Base-by-base conservation (phyloP, 2,797 vertebrate genomes). In the Discoglossus pictus region DNA sequence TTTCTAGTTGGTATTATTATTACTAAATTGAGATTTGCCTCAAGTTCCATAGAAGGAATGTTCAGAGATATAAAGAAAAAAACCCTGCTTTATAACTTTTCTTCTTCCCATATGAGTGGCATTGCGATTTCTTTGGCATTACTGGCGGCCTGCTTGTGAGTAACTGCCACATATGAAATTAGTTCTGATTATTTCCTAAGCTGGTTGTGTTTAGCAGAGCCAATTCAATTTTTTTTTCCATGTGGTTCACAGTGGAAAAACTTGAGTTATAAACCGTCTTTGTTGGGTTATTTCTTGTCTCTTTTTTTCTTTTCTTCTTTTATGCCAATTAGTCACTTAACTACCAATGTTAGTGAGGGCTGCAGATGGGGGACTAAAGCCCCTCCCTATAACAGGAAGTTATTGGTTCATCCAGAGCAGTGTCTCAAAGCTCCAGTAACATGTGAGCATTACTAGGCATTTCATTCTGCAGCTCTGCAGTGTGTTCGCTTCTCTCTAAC, bases 231-330 rank as follows among this genome's bases (percentile, higher is more conserved):
- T n/a, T n/a, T 73, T 82, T 82, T 86, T 84, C 82, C 80, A 78
- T 86, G 88, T 13, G 82, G 86, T 76, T 90, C 87, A 87, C 81
- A 34, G 80, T 85, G 88, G 86, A 90, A 90, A 88, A 82, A 84
- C 80, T 81, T 60, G 56, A 61, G 72, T 83, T 75, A 44, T 81
- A 56, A 9, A 48, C 20, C 1, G 84, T 83, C 61, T 77, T 80
- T 75, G 74, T 38, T 54, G 36, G 24, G 10, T 11, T n/a, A n/a
- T n/a, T 39, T 27, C 10, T 44, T 5, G 16, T 34, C n/a, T n/a
- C n/a, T 39, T 77, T 85, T 80, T 73, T 23, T 23, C 16, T 6
- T 20, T 21, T 17, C 31, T 84, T 75, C 31, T 53, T 83, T 83
- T 83, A 73, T 65, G 79, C 73, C 64, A 70, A 31, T 91, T 90